Conservation (phyloP, 64 coral and sea anemone genomes). For the Exaiptasia diaphana region DNA sequence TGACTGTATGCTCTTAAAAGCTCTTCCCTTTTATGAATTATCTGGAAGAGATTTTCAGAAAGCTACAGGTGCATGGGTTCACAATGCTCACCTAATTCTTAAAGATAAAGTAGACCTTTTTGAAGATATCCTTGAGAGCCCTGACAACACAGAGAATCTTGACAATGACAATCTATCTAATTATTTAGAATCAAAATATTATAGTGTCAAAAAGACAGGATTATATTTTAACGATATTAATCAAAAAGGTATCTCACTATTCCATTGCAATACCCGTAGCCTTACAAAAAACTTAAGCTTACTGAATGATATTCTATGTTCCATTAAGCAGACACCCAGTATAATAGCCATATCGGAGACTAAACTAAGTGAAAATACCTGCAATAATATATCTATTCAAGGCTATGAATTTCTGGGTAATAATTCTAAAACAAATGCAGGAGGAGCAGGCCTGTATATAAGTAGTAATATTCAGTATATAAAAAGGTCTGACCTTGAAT, state of each 20-base stretch:
- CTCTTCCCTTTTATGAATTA: slow-evolving; percentile 8
- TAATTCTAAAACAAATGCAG: neutral
- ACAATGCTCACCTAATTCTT: neutral
- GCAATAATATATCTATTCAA: neutral
- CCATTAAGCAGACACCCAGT: neutral
- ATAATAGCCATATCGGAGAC: no score
- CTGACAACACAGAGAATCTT: neutral
- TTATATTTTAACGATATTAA: slow-evolving; percentile 14
- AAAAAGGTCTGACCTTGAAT: neutral
- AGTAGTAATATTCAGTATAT: neutral
- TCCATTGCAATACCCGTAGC: slow-evolving; percentile 27
- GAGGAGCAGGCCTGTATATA: slow-evolving; percentile 10
- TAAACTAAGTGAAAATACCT: neutral
- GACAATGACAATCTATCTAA: slow-evolving; percentile 10
- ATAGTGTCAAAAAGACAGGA: slow-evolving; percentile 17
- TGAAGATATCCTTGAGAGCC: slow-evolving; percentile 23
- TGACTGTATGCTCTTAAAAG: neutral
- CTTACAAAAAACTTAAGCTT: slow-evolving; percentile 3
- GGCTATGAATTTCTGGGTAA: neutral
- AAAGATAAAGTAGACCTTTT: slow-evolving; percentile 16
- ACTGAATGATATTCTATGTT: slow-evolving; percentile 1
- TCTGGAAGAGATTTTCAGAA: slow-evolving; percentile 34
- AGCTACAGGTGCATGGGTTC: slow-evolving; percentile 39
- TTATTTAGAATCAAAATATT: slow-evolving; percentile 28
- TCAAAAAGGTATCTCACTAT: neutral